A percentile compares a stretch with the other conserved stretches of the same genome.
phyloP scores from a whole-genome alignment of 1,140 invertebrate genomes.

The Papilio helenus region DNA sequence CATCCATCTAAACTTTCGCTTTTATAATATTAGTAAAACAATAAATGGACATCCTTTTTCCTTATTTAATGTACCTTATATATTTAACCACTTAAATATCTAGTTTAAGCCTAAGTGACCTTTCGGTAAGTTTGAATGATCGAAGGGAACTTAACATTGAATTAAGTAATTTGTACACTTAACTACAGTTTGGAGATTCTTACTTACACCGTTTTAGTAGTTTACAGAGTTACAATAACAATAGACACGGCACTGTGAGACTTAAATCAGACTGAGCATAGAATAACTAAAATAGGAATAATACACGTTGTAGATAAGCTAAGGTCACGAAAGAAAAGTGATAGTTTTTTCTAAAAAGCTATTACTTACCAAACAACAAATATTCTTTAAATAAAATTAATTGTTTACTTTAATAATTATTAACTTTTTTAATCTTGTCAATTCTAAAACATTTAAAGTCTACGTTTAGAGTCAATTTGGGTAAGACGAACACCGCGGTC shows the following conservation, averaged over 20 bases:
- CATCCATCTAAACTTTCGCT: too few relatives aligned
- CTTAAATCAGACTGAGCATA: background rate
- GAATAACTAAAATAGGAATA: too few relatives aligned
- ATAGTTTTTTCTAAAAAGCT: too few relatives aligned
- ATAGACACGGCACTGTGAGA: slow-evolving; percentile 44
- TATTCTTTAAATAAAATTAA: too few relatives aligned
- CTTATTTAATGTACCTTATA: background rate
- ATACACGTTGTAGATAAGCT: too few relatives aligned
- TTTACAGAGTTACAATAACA: slow-evolving; percentile 49
- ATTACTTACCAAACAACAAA: too few relatives aligned
- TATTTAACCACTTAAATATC: slow-evolving; percentile 38
- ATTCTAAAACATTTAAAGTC: slow-evolving; percentile 48
- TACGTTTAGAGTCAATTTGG: slow-evolving; percentile 62
- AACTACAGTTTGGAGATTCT: slow-evolving; percentile 81
- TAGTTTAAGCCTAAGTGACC: slow-evolving; percentile 42
- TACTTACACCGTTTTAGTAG: slow-evolving; percentile 68
- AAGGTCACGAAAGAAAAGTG: too few relatives aligned
- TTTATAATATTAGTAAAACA: too few relatives aligned
- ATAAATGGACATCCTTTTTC: too few relatives aligned
- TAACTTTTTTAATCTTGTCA: background rate
- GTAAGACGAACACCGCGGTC: slow-evolving; percentile 63
- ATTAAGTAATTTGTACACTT: slow-evolving; percentile 82
- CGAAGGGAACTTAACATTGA: slow-evolving; percentile 74
- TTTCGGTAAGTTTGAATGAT: slow-evolving; percentile 72
- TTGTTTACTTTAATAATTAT: background rate